Conservation (phyloP, 1,140 invertebrate genomes). For the Penaeus japonicus region DNA sequence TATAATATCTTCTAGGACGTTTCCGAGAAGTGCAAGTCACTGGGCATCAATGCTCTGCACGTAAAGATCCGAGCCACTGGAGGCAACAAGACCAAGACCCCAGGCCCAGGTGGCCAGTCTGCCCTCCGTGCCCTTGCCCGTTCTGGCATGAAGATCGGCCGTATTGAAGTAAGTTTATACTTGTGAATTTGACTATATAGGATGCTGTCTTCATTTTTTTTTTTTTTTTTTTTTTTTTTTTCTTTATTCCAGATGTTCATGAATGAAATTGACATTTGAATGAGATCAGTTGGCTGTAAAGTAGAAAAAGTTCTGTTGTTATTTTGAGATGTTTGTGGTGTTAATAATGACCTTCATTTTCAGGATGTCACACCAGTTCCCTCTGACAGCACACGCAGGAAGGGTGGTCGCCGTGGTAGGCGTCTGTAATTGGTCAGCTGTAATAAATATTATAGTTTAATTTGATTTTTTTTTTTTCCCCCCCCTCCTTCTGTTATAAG, state of each 20-base stretch:
- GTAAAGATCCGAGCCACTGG: constrained; percentile 98
- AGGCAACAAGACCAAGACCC: constrained; percentile 97
- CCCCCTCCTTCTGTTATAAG: background rate
- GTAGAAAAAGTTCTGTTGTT: background rate
- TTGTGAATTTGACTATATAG: background rate
- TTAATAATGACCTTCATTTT: constrained; percentile 58
- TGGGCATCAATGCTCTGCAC: constrained; percentile 97
- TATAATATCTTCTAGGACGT: constrained; percentile 81
- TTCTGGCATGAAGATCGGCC: constrained; percentile 98
- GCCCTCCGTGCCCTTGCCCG: constrained; percentile 96
- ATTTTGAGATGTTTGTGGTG: background rate
- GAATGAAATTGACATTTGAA: too few relatives aligned
- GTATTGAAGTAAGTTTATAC: constrained; percentile 82
- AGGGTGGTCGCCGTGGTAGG: constrained; percentile 98
- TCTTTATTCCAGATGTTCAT: too few relatives aligned
- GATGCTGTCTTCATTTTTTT: too few relatives aligned
- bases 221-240: too few relatives aligned
- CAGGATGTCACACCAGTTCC: constrained; percentile 99
- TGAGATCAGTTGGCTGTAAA: too few relatives aligned
- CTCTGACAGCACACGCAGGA: constrained; percentile 97
- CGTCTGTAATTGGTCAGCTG: constrained; percentile 79
- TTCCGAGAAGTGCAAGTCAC: constrained; percentile 95
- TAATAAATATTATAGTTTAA: constrained; percentile 41
- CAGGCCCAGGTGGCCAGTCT: constrained; percentile 98
- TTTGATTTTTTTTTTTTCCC: background rate